Percentiles rank a stretch among this genome's conserved stretches.
Evolutionary conservation across 2,888 invertebrate species (phyloP).

Genomic region (Drosophila bunnanda): DNA sequence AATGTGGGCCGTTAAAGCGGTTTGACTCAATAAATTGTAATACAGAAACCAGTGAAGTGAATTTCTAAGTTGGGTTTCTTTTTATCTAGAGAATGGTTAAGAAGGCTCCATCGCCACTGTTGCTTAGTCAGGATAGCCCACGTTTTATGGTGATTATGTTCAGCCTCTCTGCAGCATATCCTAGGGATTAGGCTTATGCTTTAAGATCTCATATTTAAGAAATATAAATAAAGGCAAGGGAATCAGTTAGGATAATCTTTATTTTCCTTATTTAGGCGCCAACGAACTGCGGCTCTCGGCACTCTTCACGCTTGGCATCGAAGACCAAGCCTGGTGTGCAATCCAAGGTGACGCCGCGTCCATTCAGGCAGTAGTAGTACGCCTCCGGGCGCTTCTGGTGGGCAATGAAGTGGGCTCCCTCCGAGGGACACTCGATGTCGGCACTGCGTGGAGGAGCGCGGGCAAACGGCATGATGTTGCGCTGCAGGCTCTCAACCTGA

Average conservation of each 20-base stretch:
- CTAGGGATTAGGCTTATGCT: neutral
- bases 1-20: conserved; percentile 33
- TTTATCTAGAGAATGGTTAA: neutral
- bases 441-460: conserved; percentile 76
- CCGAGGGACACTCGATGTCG: conserved; percentile 75
- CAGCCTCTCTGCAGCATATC: too few species aligned
- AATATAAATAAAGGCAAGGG: too few species aligned
- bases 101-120: neutral
- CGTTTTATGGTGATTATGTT: neutral
- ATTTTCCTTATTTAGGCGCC: conserved; percentile 27
- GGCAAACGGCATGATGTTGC: conserved; percentile 74
- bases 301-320: conserved; percentile 70
- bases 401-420: conserved; percentile 74
- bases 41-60: neutral
- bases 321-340: conserved; percentile 82
- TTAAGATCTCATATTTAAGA: neutral
- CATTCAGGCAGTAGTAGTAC: conserved; percentile 81
- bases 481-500: conserved; percentile 70
- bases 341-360: conserved; percentile 78
- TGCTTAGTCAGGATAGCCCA: too few species aligned
- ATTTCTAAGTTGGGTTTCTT: neutral
- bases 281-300: conserved; percentile 72
- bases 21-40: conserved; percentile 3
- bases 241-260: conserved; percentile 4
- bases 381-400: conserved; percentile 65